These are phyloP conservation scores for Gymnogyps californianus DNA, from an alignment of 2,113 vertebrate genomes.

Conservation along the genomic window DNA sequence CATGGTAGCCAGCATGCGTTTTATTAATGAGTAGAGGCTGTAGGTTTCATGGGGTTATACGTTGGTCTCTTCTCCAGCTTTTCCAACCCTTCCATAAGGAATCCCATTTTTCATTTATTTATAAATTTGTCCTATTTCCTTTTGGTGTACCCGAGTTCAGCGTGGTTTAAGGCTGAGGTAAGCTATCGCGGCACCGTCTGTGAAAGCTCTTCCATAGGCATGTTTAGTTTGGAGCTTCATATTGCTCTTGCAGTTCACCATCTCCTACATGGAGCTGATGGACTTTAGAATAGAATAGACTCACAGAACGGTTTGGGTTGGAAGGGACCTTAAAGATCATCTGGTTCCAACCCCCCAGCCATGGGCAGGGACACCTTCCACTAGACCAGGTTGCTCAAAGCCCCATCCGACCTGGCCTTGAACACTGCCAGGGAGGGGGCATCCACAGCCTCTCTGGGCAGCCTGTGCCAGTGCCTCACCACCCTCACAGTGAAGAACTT, in stretches of 20 bases:
- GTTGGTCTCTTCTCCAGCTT: not conserved
- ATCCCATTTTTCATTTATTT: not conserved
- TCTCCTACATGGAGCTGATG: not conserved
- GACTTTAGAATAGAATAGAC: no score
- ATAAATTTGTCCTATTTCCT: not conserved
- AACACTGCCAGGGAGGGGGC: no score
- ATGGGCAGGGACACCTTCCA: no score
- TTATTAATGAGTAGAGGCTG: not conserved
- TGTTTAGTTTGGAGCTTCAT: rapidly evolving
- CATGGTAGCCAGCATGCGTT: not conserved
- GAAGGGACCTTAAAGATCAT: no score
- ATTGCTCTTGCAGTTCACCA: no score
- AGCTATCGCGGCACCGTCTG: rapidly evolving
- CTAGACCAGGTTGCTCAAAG: no score
- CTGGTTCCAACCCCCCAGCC: no score
- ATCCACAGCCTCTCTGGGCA: no score
- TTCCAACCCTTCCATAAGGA: not conserved
- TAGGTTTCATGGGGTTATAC: rapidly evolving
- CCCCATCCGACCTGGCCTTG: no score
- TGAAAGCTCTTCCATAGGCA: not conserved
- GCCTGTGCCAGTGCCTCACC: no score
- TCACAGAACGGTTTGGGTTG: no score
- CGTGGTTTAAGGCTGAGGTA: not conserved
- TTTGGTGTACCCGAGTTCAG: not conserved
- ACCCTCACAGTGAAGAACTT: no score